A percentile compares a stretch with the other conserved stretches of the same genome.
phyloP scores from a whole-genome alignment of 2,888 invertebrate species.

The Rhamnusium bicolor region DNA sequence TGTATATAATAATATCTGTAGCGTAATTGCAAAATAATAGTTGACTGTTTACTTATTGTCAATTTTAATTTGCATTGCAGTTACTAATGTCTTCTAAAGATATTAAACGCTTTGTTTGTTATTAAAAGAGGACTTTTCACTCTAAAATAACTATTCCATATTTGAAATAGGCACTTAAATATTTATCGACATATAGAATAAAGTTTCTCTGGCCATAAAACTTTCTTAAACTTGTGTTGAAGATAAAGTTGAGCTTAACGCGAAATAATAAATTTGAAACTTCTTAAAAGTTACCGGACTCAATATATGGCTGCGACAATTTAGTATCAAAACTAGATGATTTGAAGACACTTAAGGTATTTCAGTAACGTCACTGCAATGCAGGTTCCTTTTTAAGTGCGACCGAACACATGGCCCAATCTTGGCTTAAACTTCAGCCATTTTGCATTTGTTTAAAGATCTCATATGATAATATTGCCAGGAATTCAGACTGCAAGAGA shows the following conservation, averaged over 20 bases:
- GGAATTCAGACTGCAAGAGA: constrained; percentile 12
- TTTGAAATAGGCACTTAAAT: constrained; percentile 41
- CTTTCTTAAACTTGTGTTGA: constrained; percentile 41
- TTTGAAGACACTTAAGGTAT: constrained; percentile 34
- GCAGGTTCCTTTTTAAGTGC: constrained; percentile 30
- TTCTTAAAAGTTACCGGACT: constrained; percentile 44
- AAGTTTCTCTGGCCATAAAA: constrained; percentile 48
- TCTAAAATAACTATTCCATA: constrained; percentile 5
- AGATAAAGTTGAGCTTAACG: constrained; percentile 46
- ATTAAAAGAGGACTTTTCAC: background rate
- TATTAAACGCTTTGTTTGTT: background rate
- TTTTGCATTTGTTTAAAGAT: constrained; percentile 32
- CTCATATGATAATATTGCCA: constrained; percentile 30
- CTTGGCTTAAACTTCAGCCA: constrained; percentile 28
- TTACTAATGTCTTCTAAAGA: background rate
- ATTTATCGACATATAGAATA: constrained; percentile 47
- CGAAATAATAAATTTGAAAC: constrained; percentile 49
- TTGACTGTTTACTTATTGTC: no score
- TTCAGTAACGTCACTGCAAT: constrained; percentile 28
- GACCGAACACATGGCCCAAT: constrained; percentile 25
- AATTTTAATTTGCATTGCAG: background rate
- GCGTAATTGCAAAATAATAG: no score
- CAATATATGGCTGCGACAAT: constrained; percentile 45
- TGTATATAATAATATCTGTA: no score
- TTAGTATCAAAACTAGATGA: constrained; percentile 44